phyloP scores from a whole-genome alignment of 2,113 vertebrate species.

The Scolopax mira region DNA sequence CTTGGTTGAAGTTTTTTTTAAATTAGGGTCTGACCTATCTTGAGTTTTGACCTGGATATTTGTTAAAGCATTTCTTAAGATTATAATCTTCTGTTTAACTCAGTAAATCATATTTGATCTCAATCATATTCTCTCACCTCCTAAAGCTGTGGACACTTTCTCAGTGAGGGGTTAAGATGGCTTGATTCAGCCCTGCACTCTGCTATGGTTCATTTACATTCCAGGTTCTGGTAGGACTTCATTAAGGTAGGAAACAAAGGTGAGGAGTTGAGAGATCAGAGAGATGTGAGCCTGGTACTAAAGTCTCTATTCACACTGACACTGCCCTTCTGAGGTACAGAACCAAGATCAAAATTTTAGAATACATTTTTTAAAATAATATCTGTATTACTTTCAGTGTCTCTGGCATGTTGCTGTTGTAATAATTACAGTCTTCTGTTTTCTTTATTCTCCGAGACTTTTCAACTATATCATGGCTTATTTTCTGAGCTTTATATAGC shows the following conservation, averaged over 20 bases:
- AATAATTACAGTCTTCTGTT: neutral
- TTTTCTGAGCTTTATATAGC: neutral
- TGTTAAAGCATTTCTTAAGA: neutral
- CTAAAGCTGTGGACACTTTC: fast-evolving
- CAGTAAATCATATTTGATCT: neutral
- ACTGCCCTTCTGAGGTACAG: neutral
- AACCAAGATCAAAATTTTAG: neutral
- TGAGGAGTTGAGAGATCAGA: neutral
- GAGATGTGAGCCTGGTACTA: neutral
- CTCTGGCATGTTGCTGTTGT: neutral
- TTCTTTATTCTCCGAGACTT: neutral
- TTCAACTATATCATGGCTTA: neutral
- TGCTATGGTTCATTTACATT: fast-evolving
- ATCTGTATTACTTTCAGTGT: neutral
- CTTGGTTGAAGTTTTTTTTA: fast-evolving
- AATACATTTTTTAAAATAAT: neutral
- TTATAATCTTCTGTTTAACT: neutral
- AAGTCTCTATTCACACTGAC: neutral
- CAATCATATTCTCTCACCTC: neutral
- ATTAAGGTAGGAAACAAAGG: fast-evolving
- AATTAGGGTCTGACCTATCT: neutral
- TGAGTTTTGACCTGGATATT: neutral
- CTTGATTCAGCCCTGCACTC: neutral
- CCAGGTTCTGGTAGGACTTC: neutral
- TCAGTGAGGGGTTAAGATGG: neutral